Evolutionary conservation across 35 echinoderm and acorn worm species (phyloP).

Genomic region (Holothuria glaberrima): DNA sequence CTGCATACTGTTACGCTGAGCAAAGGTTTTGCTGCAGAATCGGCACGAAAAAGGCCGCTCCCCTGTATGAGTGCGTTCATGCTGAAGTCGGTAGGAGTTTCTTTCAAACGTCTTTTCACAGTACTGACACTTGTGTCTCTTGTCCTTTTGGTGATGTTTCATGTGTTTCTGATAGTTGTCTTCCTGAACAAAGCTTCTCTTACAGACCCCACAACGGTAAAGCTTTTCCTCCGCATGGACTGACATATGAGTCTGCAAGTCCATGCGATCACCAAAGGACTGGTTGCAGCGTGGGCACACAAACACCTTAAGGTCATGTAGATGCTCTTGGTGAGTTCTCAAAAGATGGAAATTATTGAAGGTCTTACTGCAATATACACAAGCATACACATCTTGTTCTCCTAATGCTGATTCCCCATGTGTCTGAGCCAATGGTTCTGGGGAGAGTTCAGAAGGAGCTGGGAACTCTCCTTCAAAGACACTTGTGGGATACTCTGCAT

Average conservation of each 20-base stretch:
- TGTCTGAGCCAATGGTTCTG: neutral
- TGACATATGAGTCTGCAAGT: constrained; percentile 41
- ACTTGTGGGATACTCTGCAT: neutral
- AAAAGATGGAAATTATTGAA: constrained; percentile 26
- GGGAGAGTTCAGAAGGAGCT: neutral
- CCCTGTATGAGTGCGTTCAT: constrained; percentile 57
- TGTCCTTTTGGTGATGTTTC: constrained; percentile 41
- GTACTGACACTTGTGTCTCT: constrained; percentile 45
- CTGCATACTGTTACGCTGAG: constrained; percentile 58
- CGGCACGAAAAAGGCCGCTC: constrained; percentile 64
- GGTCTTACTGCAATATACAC: constrained; percentile 52
- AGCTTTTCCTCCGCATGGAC: constrained; percentile 55
- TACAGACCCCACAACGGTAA: constrained; percentile 13
- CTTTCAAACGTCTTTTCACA: constrained; percentile 49
- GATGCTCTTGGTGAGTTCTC: constrained; percentile 33
- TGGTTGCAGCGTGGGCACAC: constrained; percentile 51
- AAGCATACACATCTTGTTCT: constrained; percentile 35
- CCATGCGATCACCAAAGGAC: constrained; percentile 26
- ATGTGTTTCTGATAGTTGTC: constrained; percentile 45
- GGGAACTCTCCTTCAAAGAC: neutral
- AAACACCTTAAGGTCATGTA: constrained; percentile 35
- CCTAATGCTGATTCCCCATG: neutral
- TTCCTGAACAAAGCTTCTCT: constrained; percentile 53
- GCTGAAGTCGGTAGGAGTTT: constrained; percentile 38
- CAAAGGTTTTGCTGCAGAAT: constrained; percentile 63